Evolutionary conservation across 2,797 vertebrate genomes (phyloP).

Genomic region (Acanthis flammea): DNA sequence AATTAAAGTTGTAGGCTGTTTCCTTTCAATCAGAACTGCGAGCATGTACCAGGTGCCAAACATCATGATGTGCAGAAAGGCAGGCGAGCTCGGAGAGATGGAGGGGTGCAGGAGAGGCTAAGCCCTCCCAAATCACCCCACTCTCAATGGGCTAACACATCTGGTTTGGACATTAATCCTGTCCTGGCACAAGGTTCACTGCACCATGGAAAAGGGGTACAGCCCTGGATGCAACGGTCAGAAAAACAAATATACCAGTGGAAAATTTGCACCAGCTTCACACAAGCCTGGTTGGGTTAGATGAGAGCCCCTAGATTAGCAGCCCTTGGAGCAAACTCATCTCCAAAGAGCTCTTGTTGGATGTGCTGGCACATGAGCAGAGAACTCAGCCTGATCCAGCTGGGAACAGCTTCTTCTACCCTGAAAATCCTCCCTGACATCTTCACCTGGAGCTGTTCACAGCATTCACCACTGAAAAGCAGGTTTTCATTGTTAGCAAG

Average conservation of each 20-base stretch:
- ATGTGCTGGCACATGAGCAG: neutral
- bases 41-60: constrained; percentile 32
- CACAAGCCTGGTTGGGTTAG: neutral
- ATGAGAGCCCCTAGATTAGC: neutral
- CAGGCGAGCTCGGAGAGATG: neutral
- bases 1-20: constrained; percentile 65
- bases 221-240: accelerated
- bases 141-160: neutral
- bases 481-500: neutral
- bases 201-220: neutral
- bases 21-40: constrained; percentile 62
- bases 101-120: neutral
- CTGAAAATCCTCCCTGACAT: neutral
- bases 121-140: neutral
- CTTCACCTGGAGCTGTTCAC: neutral
- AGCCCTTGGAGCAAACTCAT: neutral
- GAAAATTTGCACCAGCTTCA: neutral
- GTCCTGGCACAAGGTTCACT: neutral
- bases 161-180: neutral
- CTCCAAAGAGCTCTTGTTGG: neutral
- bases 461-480: neutral
- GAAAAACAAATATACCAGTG: neutral
- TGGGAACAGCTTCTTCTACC: neutral
- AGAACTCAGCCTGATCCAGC: neutral
- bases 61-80: constrained; percentile 7